Percentiles rank a stretch among this genome's conserved stretches.
Conservation (phyloP, 2,888 invertebrate genomes). For the Limulus polyphemus region DNA sequence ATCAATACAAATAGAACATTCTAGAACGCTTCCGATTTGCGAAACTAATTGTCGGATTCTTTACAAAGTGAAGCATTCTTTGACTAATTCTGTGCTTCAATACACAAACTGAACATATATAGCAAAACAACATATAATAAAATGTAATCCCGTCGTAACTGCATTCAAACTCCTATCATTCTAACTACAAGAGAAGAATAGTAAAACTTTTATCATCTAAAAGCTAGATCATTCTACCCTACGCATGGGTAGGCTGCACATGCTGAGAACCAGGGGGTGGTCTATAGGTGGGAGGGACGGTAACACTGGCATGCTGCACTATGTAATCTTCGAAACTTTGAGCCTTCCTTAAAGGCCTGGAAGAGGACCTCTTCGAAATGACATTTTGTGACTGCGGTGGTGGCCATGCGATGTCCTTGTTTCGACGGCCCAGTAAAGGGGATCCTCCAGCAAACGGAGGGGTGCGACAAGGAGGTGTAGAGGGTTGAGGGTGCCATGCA, state of each 20-base stretch:
- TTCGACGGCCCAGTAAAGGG: constrained; percentile 8
- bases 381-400: constrained; percentile 8
- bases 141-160: no score
- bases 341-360: constrained; percentile 6
- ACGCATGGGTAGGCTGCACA: constrained; percentile 14
- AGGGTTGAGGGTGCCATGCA: constrained; percentile 17
- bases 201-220: no score
- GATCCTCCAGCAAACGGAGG: constrained; percentile 16
- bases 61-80: no score
- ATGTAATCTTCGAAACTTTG: constrained; percentile 18
- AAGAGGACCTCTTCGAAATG: constrained; percentile 8
- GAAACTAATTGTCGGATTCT: no score
- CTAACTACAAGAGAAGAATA: no score
- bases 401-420: constrained; percentile 21
- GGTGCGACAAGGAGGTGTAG: constrained; percentile 8
- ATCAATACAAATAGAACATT: no score
- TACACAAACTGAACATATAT: no score
- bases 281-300: constrained; percentile 26
- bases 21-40: no score
- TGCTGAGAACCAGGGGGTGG: constrained; percentile 30
- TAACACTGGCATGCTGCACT: constrained; percentile 17
- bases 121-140: no score
- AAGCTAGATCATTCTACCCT: no score
- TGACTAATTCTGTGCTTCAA: no score
- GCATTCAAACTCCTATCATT: no score